Evolutionary conservation across 2,113 vertebrate species (phyloP).

Genomic region (Mus musculus): GRCm39 chr9:60475001-60475500

Average conservation of each 20-base stretch:
- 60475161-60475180: not conserved
- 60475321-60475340: slow-evolving; percentile 1
- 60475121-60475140: slow-evolving; percentile 70
- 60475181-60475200: not conserved
- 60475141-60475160: slow-evolving; percentile 55
- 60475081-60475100: slow-evolving; percentile 78
- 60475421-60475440: not conserved
- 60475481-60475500: slow-evolving; percentile 45
- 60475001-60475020: slow-evolving; percentile 66
- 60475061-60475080: slow-evolving; percentile 70
- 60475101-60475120: slow-evolving; percentile 72
- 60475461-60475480: slow-evolving; percentile 28
- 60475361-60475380: slow-evolving; percentile 60
- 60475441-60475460: not conserved
- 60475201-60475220: not conserved
- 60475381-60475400: slow-evolving; percentile 6
- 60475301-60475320: not conserved
- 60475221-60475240: no score
- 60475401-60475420: slow-evolving; percentile 39
- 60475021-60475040: slow-evolving; percentile 74
- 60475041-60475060: slow-evolving; percentile 74
- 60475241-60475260: no score
- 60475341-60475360: slow-evolving; percentile 19
- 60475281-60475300: not conserved
- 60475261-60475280: not conserved